Base-by-base conservation (phyloP, 2,888 invertebrate species). In the Lasioglossum oenotherae region DNA sequence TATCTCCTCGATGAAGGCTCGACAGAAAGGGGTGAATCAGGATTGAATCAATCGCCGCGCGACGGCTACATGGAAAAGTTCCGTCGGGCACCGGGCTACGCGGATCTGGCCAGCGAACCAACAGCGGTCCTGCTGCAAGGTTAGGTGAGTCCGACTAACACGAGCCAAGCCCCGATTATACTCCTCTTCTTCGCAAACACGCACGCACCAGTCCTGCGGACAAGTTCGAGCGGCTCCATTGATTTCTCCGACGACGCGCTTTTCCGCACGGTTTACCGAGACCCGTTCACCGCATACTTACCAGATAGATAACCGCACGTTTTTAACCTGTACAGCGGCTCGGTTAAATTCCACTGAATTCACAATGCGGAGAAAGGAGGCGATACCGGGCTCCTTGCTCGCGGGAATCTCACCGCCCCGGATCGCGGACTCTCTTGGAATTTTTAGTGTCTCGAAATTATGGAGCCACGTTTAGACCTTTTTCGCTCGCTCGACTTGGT, bases 111-210 rank as follows among this genome's bases (percentile, higher is more conserved):
- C 49, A 78, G 3, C 53, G 73, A 81, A 76, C 75, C 67, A 69
- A 69, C 73, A 82, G 80, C 80, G 72, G 41, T 90, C 81, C 78
- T 87, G 76, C 74, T 64, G 86, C 83, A 90, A 90, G 90, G 90
- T 90, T 90, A 90, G 90, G 90, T 90, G 64, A 90, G 90, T 86
- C 31, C 75, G 86, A 69, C 27, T n/a, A 23, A 19, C 73, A 38
- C 78, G 73, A 76, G 79, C 80, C 67, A 76, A 73, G 78, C 81
- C 78, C 60, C 72, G 12, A 16, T 79, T 81, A 74, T 41, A 44
- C 73, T 76, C 31, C 31, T 57, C 53, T 60, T 46, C 44, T 35
- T 72, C 60, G 69, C 69, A 38, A 23, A 16, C 46, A 46, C 46
- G 73, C 74, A 41, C 67, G n/a, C 72, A 23, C 35, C 41, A 69